phyloP scores from a whole-genome alignment of 2,888 invertebrate species.

The Rhingia rostrata region DNA sequence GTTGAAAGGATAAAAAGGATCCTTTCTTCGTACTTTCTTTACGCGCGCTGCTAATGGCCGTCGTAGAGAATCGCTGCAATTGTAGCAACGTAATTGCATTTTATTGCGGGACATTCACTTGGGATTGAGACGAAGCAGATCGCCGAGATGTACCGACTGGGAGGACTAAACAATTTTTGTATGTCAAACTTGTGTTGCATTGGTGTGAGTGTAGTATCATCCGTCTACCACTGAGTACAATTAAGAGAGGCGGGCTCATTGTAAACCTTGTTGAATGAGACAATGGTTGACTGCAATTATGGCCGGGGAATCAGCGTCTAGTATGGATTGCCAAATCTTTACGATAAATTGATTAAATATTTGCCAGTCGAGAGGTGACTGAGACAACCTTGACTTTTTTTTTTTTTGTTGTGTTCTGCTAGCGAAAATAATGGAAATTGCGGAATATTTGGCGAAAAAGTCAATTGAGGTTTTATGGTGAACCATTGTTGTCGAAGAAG shows the following conservation, averaged over 20 bases:
- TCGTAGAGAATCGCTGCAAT: constrained; percentile 34
- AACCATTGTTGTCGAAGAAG: background rate
- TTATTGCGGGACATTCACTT: constrained; percentile 41
- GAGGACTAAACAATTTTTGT: background rate
- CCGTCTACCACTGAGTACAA: constrained; percentile 19
- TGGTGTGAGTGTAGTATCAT: background rate
- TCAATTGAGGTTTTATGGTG: constrained; percentile 16
- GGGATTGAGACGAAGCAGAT: constrained; percentile 11
- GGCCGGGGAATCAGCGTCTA: constrained; percentile 20
- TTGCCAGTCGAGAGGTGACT: constrained; percentile 4
- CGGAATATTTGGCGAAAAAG: constrained; percentile 8
- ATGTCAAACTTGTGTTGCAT: background rate
- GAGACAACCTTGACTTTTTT: constrained; percentile 33
- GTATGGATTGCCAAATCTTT: constrained; percentile 10
- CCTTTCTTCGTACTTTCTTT: constrained; percentile 27
- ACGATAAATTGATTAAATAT: constrained; percentile 44
- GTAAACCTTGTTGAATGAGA: constrained; percentile 45
- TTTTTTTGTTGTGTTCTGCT: background rate
- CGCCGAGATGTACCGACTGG: background rate
- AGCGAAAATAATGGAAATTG: constrained; percentile 24
- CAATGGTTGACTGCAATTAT: constrained; percentile 59
- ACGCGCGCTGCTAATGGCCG: constrained; percentile 47
- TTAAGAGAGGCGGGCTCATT: constrained; percentile 43
- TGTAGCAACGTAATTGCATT: constrained; percentile 52
- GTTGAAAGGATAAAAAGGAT: constrained; percentile 39